Evolutionary conservation across 2,797 vertebrate species (phyloP), one percentile per base, ranked within the genome.

Genomic region (Eulemur rubriventer): DNA sequence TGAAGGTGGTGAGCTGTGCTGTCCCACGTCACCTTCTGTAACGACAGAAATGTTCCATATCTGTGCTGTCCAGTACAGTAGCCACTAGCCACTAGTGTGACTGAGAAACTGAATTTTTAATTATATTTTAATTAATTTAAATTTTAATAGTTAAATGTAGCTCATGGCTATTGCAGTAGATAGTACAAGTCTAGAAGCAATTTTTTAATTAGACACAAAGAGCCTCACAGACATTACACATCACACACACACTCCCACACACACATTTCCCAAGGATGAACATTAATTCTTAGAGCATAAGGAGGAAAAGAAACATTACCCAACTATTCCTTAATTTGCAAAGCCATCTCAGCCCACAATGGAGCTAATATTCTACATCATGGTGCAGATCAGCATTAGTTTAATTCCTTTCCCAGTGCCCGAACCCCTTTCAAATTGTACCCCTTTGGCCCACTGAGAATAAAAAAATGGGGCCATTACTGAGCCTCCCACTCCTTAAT

Each of bases 361-460:
- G 59, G 67, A 93, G 70, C 91, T 95, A 95, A 96, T 96, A 94
- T 63, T 70, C 89, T 50, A 87, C n/a, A 78, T 92, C 85, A 76
- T 41, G 52, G 81, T 83, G 70, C 52, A 92, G 35, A 96, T 89
- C 84, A 81, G 65, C 67, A 13, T 63, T 76, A 85, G 65, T 80
- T 95, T 94, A 95, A 97, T 95, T 93, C 80, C 61, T 89, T 76
- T 85, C 52, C 41, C 41, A 79, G 70, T 94, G 67, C 86, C 96
- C 75, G 94, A 65, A 91, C 83, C 43, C 50, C 79, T 89, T 89
- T 93, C 86, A 91, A 92, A 95, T 69, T 93, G 79, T 82, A 97
- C 86, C 96, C 91, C 73, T 97, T 96, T 91, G 79, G 83, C 91
- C 86, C 80, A 96, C 95, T 92, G 97, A 97, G 70, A 96, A 96